Evolutionary conservation across 2,797 vertebrate species (phyloP).

Genomic region (Manis crassicaudata): DNA sequence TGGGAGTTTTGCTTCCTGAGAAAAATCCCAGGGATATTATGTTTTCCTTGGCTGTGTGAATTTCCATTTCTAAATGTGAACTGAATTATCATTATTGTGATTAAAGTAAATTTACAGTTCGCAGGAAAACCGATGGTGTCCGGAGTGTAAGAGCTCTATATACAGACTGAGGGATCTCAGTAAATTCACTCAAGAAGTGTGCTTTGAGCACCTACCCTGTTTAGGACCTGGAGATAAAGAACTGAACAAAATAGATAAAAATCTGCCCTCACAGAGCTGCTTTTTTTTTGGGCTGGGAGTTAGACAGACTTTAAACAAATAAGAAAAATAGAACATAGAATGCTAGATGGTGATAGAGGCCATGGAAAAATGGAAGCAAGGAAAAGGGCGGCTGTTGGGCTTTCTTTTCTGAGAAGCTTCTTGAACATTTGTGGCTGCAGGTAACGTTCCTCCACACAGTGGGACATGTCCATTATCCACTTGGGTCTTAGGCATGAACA

Average conservation of each 20-base stretch:
- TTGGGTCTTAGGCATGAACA: not conserved
- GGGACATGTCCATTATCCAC: not conserved
- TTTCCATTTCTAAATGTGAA: slow-evolving; percentile 50
- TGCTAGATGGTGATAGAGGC: not conserved
- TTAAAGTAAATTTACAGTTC: not conserved
- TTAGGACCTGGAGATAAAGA: not conserved
- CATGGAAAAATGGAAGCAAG: not conserved
- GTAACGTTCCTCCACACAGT: not conserved
- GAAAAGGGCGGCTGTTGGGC: not conserved
- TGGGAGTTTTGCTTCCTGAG: slow-evolving; percentile 56
- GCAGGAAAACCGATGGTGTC: not conserved
- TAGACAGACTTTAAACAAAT: not conserved
- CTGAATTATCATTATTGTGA: not conserved
- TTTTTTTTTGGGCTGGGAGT: not conserved
- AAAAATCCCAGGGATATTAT: slow-evolving; percentile 31
- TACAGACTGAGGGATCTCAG: not conserved
- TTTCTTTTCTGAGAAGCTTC: not conserved
- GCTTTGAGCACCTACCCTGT: not conserved
- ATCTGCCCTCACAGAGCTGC: not conserved
- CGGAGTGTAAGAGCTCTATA: not conserved
- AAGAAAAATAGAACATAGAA: not conserved
- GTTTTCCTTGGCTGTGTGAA: slow-evolving; percentile 63
- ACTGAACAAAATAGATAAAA: not conserved
- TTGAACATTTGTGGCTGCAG: not conserved
- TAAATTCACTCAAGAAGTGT: not conserved